Base-by-base conservation (phyloP, 1,140 invertebrate genomes). In the Pachyrhynchus sulphureomaculatus region DNA sequence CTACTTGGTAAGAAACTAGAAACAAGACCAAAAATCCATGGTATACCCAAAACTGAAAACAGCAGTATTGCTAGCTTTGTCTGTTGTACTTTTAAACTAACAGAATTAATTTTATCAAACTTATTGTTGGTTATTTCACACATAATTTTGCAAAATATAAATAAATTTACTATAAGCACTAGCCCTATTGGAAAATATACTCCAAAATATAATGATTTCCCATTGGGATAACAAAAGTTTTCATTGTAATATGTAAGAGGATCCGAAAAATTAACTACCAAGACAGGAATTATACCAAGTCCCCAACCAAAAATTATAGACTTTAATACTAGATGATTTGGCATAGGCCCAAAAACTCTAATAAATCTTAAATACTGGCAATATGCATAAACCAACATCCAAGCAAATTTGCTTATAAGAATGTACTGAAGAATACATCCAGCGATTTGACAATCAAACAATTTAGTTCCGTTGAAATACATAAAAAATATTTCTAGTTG, bases 351-450 rank as follows among this genome's bases (percentile, higher is more conserved):
- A 17, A 85, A 74, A 2, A 86, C 82, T 26, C 75, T 76, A 0
- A 86, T 83, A 53, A 84, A 84, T 42, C 83, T 74, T 42, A 81
- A 77, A 69, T 85, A 86, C 68, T 86, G 85, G 34, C 85, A 72
- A 39, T 81, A 71, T n/a, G 83, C 84, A 13, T 83, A 82, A 42
- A 86, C 77, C 29, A 86, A 69, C 84, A 85, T 86, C 85, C 85
- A 86, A 68, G 78, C 78, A 71, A 86, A 86, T 62, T 83, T 80
- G 12, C 82, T 75, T 29, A 86, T 66, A 20, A 85, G 77, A 3
- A 82, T 78, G 69, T 85, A 86, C 65, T 86, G 85, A 36, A 85
- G 63, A 21, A 81, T 33, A 12, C 79, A 80, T 4, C 85, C 85
- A 15, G 84, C 60, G 18, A 75, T 63, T 83, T 84, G 0, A 58